phyloP scores from a whole-genome alignment of 1,140 invertebrate genomes.

The Ruditapes philippinarum region DNA sequence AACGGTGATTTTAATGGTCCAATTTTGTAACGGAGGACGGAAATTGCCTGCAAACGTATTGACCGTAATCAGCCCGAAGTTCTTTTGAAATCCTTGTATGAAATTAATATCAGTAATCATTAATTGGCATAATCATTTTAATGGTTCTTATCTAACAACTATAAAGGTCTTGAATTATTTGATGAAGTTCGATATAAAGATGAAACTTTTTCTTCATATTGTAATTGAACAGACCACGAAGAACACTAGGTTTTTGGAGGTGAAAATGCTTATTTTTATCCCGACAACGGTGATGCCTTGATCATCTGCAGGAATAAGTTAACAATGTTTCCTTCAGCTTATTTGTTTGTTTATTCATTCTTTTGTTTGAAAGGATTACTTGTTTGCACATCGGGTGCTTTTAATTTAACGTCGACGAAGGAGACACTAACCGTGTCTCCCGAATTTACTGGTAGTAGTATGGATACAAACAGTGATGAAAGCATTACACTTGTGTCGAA shows the following conservation, averaged over 20 bases:
- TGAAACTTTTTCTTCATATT: too few species aligned
- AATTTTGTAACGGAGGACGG: background rate
- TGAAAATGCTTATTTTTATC: too few species aligned
- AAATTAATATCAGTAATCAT: constrained; percentile 6
- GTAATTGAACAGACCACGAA: too few species aligned
- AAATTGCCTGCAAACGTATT: constrained; percentile 12
- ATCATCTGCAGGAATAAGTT: background rate
- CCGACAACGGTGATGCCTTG: constrained; percentile 11
- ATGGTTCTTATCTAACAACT: background rate
- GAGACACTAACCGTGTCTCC: too few species aligned
- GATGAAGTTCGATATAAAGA: too few species aligned
- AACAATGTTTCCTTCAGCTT: background rate
- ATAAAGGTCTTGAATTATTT: background rate
- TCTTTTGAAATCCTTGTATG: background rate
- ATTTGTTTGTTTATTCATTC: background rate
- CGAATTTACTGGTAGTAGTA: too few species aligned
- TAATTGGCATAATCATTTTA: background rate
- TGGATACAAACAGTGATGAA: too few species aligned
- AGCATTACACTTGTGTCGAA: too few species aligned
- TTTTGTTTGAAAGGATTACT: background rate
- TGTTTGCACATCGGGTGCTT: too few species aligned
- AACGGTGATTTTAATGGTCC: background rate
- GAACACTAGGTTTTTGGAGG: too few species aligned
- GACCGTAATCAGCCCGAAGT: constrained; percentile 11
- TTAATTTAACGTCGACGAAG: background rate